Evolutionary conservation across 2,113 vertebrate genomes (phyloP).

Genomic region (Indri indri): DNA sequence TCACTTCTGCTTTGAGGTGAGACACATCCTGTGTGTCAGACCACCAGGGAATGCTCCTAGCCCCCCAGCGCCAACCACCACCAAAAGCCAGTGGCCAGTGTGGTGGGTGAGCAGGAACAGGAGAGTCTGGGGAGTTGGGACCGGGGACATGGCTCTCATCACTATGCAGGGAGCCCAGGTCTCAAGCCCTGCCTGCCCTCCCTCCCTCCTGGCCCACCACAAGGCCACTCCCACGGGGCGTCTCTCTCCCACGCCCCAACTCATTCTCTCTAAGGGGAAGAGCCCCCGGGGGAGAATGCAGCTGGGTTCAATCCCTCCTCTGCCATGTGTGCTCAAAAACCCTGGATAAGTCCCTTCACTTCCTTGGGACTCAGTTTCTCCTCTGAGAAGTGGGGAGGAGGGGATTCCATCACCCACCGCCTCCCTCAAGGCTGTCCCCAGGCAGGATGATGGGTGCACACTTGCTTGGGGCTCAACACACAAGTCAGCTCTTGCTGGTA

Average conservation of each 20-base stretch:
- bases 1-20: conserved; percentile 67
- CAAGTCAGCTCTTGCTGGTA: background rate
- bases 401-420: background rate
- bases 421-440: background rate
- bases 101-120: background rate
- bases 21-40: conserved; percentile 49
- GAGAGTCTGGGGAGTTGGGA: background rate
- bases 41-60: background rate
- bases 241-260: background rate
- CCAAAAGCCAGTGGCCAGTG: background rate
- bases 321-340: background rate
- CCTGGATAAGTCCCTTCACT: background rate
- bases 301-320: background rate
- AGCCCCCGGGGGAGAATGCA: background rate
- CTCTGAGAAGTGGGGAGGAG: background rate
- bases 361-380: background rate
- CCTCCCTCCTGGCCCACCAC: background rate
- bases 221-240: background rate
- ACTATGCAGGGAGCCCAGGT: background rate
- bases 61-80: background rate
- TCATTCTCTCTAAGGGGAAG: background rate
- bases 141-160: background rate
- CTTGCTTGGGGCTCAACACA: background rate
- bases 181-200: background rate
- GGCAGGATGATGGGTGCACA: rapidly evolving